Base-by-base conservation (phyloP, 2,888 invertebrate species). In the Chalcosyrphus nemorum region DNA sequence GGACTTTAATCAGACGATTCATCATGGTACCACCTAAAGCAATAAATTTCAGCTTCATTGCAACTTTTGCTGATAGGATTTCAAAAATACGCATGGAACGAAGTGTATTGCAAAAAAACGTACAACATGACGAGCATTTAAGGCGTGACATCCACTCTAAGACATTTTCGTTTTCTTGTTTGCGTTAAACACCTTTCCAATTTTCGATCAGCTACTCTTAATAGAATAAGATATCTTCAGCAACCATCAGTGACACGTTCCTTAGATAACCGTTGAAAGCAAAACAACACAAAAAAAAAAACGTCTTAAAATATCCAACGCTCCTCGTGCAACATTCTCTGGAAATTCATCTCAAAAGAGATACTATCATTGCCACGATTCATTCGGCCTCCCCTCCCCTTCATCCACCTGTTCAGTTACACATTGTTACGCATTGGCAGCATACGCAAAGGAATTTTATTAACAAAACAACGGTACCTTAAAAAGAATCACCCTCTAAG, bases 141-240 rank as follows among this genome's bases (percentile, higher is more conserved):
- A 15, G 29, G 52, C 27, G 7, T 11, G 17, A 11, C 13, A 29
- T 38, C 5, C 27, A 59, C 24, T 45, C 50, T 19, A 38, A 17
- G n/a, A 65, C 57, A 45, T 43, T 80, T 52, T n/a, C 52, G 19
- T 11, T 35, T 59, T 35, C 47, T 17, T 35, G 24, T 71, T 66
- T 66, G 35, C 24, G 24, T 68, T 70, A 70, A 76, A 68, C 41
- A 54, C 54, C 54, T 24, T 13, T 7, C 59, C 57, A 50, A 7
- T 56, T 47, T 47, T 56, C 45, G 54, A 38, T 29, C 35, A 71
- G 41, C 32, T 56, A 29, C 13, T 41, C 57, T 57, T 76, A 76
- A 76, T 70, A 81, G 76, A 81, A 81, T 81, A 70, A 81, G 76
- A 76, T 81, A 81, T 81, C 81, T 81, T 41, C 45, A 70, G 63